Evolutionary conservation across 2,888 invertebrate genomes (phyloP), one percentile per base, ranked within the genome.

Genomic region (Noctua comes): DNA sequence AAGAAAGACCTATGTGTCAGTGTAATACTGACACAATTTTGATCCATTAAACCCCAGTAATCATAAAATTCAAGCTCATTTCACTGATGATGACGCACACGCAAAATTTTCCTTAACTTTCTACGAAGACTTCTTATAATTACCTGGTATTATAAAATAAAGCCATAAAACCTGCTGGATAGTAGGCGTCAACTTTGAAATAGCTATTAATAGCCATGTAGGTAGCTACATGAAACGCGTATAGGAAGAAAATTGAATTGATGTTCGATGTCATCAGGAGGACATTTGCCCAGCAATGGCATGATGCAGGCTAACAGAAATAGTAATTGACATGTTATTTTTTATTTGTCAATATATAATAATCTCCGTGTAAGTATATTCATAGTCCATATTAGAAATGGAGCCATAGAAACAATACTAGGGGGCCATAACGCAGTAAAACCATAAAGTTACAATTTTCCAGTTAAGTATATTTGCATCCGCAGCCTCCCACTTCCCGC

Each of bases 1-100:
- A 24, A 46, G 18, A 18, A 77, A 43, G 0, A 51, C 7, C 46
- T 40, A 0, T 24, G 16, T 3, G 5, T 40, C 68, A 48, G 8
- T 57, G 65, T 83, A 27, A 75, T 43, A 86, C 65, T 85, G 62
- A 79, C 77, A 87, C 73, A 68, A 65, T 62, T 85, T 54, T 31
- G 10, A 65, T 68, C 8, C 57, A 69, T 36, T 68, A 64, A 54
- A 68, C 68, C 46, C 27, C 69, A 76, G 43, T n/a, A 59, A 24
- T 8, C n/a, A 21, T 73, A 73, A 72, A 71, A 77, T n/a, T 43
- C 1, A 36, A 24, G 40, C 16, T 59, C 16, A 76, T 71, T 73
- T 76, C 46, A 57, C 48, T 46, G 48, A 48, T 24, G 70, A n/a
- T 68, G 85, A 78, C 31, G 79, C 74, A 75, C 36, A 54, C 46